A percentile compares a stretch with the other conserved stretches of the same genome.
These are phyloP conservation scores for Bombyx mori DNA, from an alignment of 1,140 invertebrate species.

Conservation along the genomic window DNA sequence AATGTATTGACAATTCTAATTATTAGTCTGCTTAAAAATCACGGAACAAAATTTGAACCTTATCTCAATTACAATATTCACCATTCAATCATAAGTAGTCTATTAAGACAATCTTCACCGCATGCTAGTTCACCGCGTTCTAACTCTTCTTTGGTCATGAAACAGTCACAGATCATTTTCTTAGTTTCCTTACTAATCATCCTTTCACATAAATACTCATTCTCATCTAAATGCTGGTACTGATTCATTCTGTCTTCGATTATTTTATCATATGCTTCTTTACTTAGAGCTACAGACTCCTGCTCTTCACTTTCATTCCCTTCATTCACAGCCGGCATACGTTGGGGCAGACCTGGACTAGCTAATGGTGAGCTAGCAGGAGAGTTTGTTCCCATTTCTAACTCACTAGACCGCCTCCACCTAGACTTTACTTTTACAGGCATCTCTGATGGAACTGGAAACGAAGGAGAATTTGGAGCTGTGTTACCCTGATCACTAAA, in stretches of 20 bases:
- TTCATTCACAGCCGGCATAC: conserved; percentile 39
- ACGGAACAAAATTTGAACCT: neutral
- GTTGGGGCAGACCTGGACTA: conserved; percentile 46
- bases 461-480: conserved; percentile 44
- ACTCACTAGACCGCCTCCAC: conserved; percentile 86
- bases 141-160: conserved; percentile 90
- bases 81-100: conserved; percentile 98
- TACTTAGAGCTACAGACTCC: conserved; percentile 37
- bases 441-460: conserved; percentile 72
- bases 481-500: conserved; percentile 19
- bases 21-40: neutral
- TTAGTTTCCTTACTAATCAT: conserved; percentile 90
- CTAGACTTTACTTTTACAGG: conserved; percentile 89
- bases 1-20: conserved; percentile 27
- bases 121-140: conserved; percentile 88
- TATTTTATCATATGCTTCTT: conserved; percentile 68
- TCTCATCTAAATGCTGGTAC: conserved; percentile 87
- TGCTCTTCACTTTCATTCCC: conserved; percentile 23
- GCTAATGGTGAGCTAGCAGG: conserved; percentile 52
- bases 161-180: conserved; percentile 96
- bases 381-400: conserved; percentile 78
- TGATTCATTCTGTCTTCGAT: conserved; percentile 81
- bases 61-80: conserved; percentile 54
- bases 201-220: conserved; percentile 86
- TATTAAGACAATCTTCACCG: conserved; percentile 96